Conservation (phyloP, 2,888 invertebrate genomes). For the Spodoptera littoralis region DNA sequence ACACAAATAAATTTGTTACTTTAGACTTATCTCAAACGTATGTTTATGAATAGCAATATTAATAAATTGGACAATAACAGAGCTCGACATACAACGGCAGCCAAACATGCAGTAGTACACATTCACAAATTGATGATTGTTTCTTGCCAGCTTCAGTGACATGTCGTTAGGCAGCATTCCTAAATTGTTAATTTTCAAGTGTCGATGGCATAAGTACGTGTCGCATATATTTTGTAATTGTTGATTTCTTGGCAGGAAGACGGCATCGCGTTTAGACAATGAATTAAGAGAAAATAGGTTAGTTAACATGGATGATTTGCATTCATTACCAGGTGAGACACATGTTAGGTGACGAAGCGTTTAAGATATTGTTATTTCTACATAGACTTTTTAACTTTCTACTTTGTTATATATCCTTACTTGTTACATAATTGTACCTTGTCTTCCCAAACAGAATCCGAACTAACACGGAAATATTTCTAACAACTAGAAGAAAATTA, state of each 20-base stretch:
- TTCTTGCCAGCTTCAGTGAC: constrained; percentile 76
- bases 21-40: constrained; percentile 41
- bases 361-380: constrained; percentile 54
- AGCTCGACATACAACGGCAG: constrained; percentile 66
- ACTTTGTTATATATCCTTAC: constrained; percentile 49
- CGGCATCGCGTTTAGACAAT: constrained; percentile 82
- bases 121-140: constrained; percentile 80
- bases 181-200: constrained; percentile 78
- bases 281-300: constrained; percentile 52
- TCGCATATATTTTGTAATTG: constrained; percentile 67
- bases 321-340: constrained; percentile 22
- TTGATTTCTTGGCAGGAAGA: constrained; percentile 85
- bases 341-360: constrained; percentile 66
- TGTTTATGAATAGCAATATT: constrained; percentile 64
- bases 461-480: constrained; percentile 47
- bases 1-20: constrained; percentile 42
- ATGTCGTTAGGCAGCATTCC: constrained; percentile 85
- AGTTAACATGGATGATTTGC: constrained; percentile 62
- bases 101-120: constrained; percentile 80
- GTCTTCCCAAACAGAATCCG: constrained; percentile 48
- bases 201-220: constrained; percentile 72
- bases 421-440: constrained; percentile 42
- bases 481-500: constrained; percentile 57
- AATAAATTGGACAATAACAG: constrained; percentile 63
- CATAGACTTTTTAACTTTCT: constrained; percentile 25